Conservation (phyloP, 2,888 invertebrate genomes). For the Lordiphosa fenestrarum region DNA sequence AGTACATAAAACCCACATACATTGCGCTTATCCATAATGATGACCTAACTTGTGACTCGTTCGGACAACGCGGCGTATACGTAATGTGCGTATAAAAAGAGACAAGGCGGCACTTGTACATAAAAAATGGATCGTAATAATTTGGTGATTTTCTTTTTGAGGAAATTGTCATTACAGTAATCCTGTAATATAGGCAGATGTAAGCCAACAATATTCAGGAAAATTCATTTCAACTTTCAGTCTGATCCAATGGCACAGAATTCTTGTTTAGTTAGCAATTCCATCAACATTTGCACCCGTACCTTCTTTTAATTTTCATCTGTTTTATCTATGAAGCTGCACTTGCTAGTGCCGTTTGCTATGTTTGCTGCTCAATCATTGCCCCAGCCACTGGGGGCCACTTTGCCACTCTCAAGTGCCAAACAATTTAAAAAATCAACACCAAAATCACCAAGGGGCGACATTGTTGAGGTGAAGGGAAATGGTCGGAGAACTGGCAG, state of each 20-base stretch:
- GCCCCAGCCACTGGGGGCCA: slow-evolving; percentile 54
- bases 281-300: no score
- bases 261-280: no score
- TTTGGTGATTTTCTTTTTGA: background rate
- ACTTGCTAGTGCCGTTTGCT: slow-evolving; percentile 13
- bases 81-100: slow-evolving; percentile 45
- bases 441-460: slow-evolving; percentile 38
- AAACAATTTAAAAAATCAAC: slow-evolving; percentile 72
- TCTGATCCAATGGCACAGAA: no score
- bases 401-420: slow-evolving; percentile 70
- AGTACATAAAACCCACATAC: slow-evolving; percentile 70
- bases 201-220: no score
- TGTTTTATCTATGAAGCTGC: slow-evolving; percentile 5
- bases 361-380: slow-evolving; percentile 40
- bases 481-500: slow-evolving; percentile 6
- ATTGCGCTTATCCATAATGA: slow-evolving; percentile 73
- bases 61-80: slow-evolving; percentile 53
- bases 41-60: slow-evolving; percentile 70
- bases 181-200: no score
- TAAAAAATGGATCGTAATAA: slow-evolving; percentile 40
- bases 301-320: no score
- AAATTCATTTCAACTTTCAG: no score
- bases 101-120: slow-evolving; percentile 13
- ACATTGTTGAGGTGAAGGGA: slow-evolving; percentile 11
- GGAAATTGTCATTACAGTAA: no score